Conservation (phyloP, 2,888 invertebrate species). For the Smittia sp. region DNA sequence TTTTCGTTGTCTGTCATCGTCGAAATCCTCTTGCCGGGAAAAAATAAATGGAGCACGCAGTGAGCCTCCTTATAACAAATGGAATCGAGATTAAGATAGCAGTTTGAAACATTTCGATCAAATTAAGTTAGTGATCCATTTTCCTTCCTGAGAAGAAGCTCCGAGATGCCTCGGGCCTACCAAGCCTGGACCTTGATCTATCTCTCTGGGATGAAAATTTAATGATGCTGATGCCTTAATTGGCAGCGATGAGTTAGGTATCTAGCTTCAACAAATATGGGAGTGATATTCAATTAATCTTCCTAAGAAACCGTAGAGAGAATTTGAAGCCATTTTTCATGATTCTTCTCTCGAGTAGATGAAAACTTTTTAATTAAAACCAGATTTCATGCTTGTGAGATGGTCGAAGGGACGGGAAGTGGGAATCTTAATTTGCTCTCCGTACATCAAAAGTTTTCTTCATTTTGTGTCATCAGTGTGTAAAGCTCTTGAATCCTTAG, state of each 20-base stretch:
- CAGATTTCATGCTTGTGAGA: too few relatives aligned
- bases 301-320: not conserved
- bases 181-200: not conserved
- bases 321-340: not conserved
- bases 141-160: not conserved
- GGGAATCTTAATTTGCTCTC: too few relatives aligned
- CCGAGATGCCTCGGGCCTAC: not conserved
- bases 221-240: not conserved
- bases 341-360: too few relatives aligned
- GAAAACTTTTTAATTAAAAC: too few relatives aligned
- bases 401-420: too few relatives aligned
- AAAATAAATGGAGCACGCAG: constrained; percentile 1
- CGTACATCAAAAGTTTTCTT: too few relatives aligned
- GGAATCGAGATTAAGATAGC: constrained; percentile 23
- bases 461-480: not conserved
- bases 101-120: constrained; percentile 25
- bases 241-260: not conserved
- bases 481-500: not conserved
- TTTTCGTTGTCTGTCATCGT: not conserved
- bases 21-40: not conserved
- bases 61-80: not conserved
- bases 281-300: not conserved
- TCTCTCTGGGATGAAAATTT: not conserved
- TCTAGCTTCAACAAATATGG: not conserved
- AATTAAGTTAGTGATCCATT: constrained; percentile 33